Evolutionary conservation across 2,113 vertebrate species (phyloP), one percentile per base, ranked within the genome.

Genomic region (Archilochus colubris): DNA sequence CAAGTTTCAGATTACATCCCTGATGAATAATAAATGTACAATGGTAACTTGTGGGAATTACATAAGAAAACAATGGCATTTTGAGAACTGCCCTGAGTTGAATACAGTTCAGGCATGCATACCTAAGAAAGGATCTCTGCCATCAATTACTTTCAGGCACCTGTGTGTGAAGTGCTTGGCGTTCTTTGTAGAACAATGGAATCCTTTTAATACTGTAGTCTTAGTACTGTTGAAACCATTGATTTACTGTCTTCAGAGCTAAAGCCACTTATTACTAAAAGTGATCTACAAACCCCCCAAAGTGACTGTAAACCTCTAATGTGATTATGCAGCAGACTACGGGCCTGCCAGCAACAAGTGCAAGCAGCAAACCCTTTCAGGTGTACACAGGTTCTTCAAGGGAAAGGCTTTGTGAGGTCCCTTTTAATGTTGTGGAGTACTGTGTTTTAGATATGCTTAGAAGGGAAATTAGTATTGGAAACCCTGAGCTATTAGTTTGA

Each of bases 1-100:
- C 66, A 76, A 78, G 96, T 90, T 94, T 97, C 95, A 90, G 84
- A 95, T 97, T 97, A 97, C 97, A 88, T 62, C 28, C 57, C 81
- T 51, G 62, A 85, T 18, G 46, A 95, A 93, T 46, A 94, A 82
- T 86, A 85, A 88, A 92, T 75, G 58, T 83, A 91, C 84, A 95
- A 87, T 25, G 84, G 82, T 53, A 89, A 91, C n/a, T 88, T 94
- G 92, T 88, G 94, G 73, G 87, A 95, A 95, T 95, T 95, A 86
- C 86, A 66, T 94, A 88, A 96, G 92, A 84, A 95, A 95, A 91
- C 93, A 92, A 91, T 86, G 86, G 91, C 67, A 95, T 97, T 96
- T 96, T 95, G 91, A 87, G 96, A 94, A 82, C 80, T 80, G 82
- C 54, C 57, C 78, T 73, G 89, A 63, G n/a, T 31, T 85, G 93